phyloP scores from a whole-genome alignment of 2,113 vertebrate species.

The Sminthopsis crassicaudata region DNA sequence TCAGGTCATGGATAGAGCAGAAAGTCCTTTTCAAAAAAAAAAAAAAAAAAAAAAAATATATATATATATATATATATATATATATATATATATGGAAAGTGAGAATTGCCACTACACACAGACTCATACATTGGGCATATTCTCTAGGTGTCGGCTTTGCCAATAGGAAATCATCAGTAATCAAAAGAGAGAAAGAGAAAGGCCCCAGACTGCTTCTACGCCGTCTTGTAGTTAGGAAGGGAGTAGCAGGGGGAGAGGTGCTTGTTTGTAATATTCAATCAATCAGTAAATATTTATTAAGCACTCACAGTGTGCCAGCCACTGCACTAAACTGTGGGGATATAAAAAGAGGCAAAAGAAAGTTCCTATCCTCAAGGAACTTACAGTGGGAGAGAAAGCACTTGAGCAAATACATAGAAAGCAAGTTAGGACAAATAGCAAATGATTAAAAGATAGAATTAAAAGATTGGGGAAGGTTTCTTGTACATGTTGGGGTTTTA shows the following conservation, averaged over 20 bases:
- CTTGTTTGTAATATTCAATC: neutral
- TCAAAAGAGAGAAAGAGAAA: neutral
- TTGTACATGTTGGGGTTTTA: neutral
- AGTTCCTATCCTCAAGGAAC: neutral
- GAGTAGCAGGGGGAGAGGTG: neutral
- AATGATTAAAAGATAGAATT: neutral
- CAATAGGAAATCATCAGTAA: conserved; percentile 43
- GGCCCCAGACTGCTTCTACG: neutral
- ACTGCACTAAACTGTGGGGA: neutral
- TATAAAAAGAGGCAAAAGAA: neutral
- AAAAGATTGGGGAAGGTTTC: neutral
- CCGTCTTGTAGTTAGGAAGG: conserved; percentile 30
- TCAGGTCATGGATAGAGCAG: neutral
- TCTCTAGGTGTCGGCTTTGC: neutral
- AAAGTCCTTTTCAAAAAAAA: neutral
- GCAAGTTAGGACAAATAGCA: neutral
- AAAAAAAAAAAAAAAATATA: too few relatives aligned
- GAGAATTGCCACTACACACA: neutral
- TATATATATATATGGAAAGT: neutral
- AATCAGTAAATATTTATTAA: neutral
- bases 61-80: too few relatives aligned
- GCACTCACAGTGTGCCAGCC: neutral
- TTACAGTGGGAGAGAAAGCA: neutral
- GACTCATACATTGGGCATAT: neutral
- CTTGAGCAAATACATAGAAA: neutral